phyloP scores from a whole-genome alignment of 2,113 vertebrate species.

The Eptesicus fuscus region DNA sequence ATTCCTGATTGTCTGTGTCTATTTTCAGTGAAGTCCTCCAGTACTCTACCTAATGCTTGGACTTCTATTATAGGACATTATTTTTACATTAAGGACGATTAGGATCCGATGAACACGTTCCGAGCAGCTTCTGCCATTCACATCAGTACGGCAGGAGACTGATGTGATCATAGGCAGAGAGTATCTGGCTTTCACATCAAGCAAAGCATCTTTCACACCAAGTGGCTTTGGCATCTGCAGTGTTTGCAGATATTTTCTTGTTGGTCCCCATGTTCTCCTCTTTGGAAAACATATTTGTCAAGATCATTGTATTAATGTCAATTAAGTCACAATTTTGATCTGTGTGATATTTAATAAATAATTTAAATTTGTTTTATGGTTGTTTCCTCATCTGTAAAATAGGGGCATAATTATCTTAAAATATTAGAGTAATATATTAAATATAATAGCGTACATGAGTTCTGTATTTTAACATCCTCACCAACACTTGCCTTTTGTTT shows the following conservation, averaged over 20 bases:
- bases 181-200: neutral
- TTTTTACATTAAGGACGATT: constrained; percentile 50
- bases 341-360: neutral
- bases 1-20: neutral
- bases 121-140: neutral
- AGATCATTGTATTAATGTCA: neutral
- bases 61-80: constrained; percentile 17
- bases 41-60: neutral
- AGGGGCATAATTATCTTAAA: neutral
- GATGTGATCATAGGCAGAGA: constrained; percentile 32
- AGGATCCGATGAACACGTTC: neutral
- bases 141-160: constrained; percentile 1
- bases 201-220: neutral
- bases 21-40: neutral
- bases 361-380: neutral
- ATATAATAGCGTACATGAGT: neutral
- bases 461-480: neutral
- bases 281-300: neutral
- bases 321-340: neutral
- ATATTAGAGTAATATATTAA: neutral
- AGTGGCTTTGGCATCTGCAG: neutral
- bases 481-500: neutral
- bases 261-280: neutral
- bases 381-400: neutral
- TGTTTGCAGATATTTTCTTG: neutral